These are phyloP conservation scores for Myrmecophaga tridactyla DNA, from an alignment of 2,113 vertebrate genomes.

Conservation along the genomic window DNA sequence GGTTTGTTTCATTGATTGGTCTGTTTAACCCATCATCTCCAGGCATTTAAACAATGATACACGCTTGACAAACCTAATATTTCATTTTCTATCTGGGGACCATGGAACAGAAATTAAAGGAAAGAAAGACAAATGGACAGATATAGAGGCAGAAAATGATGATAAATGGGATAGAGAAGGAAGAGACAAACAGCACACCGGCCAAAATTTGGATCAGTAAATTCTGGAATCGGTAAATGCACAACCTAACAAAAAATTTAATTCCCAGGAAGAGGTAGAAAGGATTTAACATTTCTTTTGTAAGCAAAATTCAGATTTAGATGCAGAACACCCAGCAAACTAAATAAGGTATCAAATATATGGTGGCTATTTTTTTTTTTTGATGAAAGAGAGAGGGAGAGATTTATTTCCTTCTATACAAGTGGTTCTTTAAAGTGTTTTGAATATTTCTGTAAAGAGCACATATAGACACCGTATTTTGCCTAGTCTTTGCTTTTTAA, in stretches of 20 bases:
- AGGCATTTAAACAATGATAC: conserved; percentile 89
- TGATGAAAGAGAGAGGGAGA: neutral
- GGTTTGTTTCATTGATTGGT: conserved; percentile 90
- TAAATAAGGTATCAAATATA: conserved; percentile 25
- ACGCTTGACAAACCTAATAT: conserved; percentile 90
- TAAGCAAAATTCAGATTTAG: conserved; percentile 47
- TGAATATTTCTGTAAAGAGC: neutral
- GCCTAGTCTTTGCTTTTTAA: conserved; percentile 32
- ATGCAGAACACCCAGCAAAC: neutral
- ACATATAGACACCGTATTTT: neutral
- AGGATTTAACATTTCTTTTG: neutral
- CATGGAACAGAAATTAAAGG: conserved; percentile 84
- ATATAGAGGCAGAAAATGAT: conserved; percentile 83
- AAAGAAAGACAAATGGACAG: conserved; percentile 84
- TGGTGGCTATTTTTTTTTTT: neutral
- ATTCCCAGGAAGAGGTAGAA: neutral
- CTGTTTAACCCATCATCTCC: conserved; percentile 90
- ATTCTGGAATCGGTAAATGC: conserved; percentile 62
- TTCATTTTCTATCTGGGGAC: conserved; percentile 88
- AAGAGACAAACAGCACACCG: conserved; percentile 68
- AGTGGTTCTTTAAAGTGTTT: neutral
- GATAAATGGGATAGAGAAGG: conserved; percentile 79
- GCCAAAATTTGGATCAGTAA: conserved; percentile 74
- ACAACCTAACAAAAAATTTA: conserved; percentile 16
- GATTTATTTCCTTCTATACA: neutral